Conservation (phyloP, 2,797 vertebrate genomes). For the Propithecus deckenii region DNA sequence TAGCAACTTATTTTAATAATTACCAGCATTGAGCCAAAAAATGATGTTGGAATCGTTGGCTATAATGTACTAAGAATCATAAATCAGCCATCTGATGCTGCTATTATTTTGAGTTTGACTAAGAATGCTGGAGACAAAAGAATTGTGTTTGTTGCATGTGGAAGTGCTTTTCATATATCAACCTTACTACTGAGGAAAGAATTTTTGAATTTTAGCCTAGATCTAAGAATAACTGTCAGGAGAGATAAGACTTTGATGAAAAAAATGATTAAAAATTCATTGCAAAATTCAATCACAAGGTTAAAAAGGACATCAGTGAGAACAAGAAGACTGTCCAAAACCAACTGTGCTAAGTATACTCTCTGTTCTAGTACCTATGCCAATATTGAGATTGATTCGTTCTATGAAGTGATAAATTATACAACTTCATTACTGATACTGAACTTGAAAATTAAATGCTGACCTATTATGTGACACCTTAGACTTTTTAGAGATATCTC, state of each 20-base stretch:
- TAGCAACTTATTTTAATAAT: background rate
- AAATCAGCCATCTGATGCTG: background rate
- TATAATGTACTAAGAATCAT: background rate
- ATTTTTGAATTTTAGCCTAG: background rate
- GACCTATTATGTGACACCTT: background rate
- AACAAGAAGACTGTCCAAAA: background rate
- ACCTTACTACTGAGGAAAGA: background rate
- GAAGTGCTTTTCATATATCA: background rate
- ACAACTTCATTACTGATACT: background rate
- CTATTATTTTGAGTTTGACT: background rate
- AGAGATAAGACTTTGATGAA: background rate
- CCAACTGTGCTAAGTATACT: accelerated
- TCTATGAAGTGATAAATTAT: background rate
- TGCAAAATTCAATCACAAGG: background rate
- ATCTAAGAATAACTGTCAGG: background rate
- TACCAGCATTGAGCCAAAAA: background rate
- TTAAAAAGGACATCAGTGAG: background rate
- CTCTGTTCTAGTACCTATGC: background rate
- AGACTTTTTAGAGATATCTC: background rate
- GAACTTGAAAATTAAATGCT: background rate
- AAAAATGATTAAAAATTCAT: background rate
- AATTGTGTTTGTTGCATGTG: background rate
- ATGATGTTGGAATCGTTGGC: background rate
- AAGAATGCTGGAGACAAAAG: background rate
- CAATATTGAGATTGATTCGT: background rate